phyloP scores from a whole-genome alignment of 1,140 invertebrate genomes.

The Dolichoris vasculosae region DNA sequence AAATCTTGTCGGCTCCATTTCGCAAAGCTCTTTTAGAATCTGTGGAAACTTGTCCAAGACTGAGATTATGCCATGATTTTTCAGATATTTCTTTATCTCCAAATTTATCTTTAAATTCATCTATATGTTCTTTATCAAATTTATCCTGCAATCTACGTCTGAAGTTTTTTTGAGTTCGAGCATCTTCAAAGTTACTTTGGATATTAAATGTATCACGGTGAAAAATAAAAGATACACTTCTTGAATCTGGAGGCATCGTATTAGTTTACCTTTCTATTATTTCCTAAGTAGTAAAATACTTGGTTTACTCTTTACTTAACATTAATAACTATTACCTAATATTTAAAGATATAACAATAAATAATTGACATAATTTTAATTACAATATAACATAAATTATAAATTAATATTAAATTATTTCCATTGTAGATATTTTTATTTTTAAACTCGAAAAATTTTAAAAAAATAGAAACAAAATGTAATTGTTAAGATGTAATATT shows the following conservation, averaged over 20 bases:
- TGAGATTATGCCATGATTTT: conserved; percentile 69
- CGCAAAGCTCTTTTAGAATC: conserved; percentile 73
- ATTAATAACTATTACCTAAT: not conserved
- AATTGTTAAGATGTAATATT: too few species aligned
- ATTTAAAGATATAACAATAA: too few species aligned
- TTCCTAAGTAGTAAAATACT: not conserved
- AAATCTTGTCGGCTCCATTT: conserved; percentile 75
- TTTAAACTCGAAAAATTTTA: too few species aligned
- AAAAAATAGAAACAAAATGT: too few species aligned
- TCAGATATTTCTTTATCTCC: conserved; percentile 58
- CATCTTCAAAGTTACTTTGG: conserved; percentile 57
- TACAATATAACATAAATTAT: not conserved
- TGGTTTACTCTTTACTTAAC: not conserved
- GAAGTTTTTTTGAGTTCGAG: conserved; percentile 58
- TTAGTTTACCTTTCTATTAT: conserved; percentile 6
- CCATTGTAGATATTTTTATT: too few species aligned
- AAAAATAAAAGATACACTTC: conserved; percentile 71
- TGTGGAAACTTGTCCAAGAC: conserved; percentile 67
- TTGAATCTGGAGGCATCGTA: conserved; percentile 70
- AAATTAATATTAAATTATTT: not conserved
- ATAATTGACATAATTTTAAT: not conserved
- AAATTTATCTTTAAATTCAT: conserved; percentile 52
- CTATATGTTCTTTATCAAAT: conserved; percentile 69
- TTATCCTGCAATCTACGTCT: conserved; percentile 70
- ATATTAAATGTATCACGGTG: conserved; percentile 66